Evolutionary conservation across 2,113 vertebrate genomes (phyloP).

Genomic region (Saccopteryx leptura): DNA sequence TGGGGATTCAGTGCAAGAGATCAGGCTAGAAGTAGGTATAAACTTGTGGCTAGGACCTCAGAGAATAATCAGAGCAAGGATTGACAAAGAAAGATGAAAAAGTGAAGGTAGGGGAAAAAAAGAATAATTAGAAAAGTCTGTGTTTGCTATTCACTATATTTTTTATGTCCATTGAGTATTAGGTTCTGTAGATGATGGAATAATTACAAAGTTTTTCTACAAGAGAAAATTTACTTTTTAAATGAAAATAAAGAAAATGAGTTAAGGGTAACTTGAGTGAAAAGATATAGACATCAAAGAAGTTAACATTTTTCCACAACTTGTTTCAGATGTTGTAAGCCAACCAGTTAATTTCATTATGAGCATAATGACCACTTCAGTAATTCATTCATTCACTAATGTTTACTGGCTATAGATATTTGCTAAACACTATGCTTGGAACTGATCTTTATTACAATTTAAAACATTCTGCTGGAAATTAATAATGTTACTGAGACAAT

Average conservation of each 20-base stretch:
- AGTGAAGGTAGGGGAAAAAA: not conserved
- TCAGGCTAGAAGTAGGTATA: not conserved
- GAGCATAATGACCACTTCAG: not conserved
- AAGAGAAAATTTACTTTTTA: slow-evolving; percentile 10
- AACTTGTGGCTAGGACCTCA: not conserved
- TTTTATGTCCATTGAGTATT: not conserved
- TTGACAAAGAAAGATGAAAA: not conserved
- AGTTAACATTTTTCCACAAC: slow-evolving; percentile 4
- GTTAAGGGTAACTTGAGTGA: not conserved
- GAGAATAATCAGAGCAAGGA: not conserved
- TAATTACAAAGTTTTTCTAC: not conserved
- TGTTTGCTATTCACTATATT: not conserved
- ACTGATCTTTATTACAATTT: not conserved
- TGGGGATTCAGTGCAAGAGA: not conserved
- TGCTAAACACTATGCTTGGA: not conserved
- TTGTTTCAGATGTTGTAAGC: not conserved
- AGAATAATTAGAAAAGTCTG: not conserved
- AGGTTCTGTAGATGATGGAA: not conserved
- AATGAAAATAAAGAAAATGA: not conserved
- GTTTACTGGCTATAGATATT: not conserved
- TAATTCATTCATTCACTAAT: slow-evolving; percentile 10
- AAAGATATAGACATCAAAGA: slow-evolving; percentile 1
- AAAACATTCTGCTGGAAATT: slow-evolving; percentile 28
- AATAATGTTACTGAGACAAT: not conserved
- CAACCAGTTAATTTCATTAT: slow-evolving; percentile 22